Evolutionary conservation across 1,140 invertebrate species (phyloP), one percentile per base, ranked within the genome.

Genomic region (Leptinotarsa defecta): DNA sequence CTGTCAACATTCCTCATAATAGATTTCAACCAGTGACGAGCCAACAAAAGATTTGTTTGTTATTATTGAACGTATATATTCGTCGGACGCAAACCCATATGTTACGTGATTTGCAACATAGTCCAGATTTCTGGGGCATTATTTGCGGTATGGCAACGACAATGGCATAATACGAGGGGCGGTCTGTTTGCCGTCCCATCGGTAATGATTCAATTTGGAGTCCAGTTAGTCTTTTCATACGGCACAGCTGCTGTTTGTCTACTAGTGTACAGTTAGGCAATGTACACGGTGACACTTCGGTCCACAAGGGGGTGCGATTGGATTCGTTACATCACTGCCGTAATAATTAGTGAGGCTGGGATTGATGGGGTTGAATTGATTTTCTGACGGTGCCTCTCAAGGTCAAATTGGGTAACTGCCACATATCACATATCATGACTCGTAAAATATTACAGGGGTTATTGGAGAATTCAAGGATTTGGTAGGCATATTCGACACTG

Each of bases 201-300:
- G 80, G 82, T 85, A 85, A 85, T 85, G 83, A 85, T 85, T 85
- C 84, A 85, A 85, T 85, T 85, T 84, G 80, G 82, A 80, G 83
- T 78, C 80, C 83, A 80, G 84, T 84, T 85, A 82, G 84, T 81
- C 84, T 85, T 85, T 85, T 85, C 80, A 84, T 77, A 70, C 48
- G 69, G 75, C 74, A 71, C 81, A 82, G 79, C 81, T 82, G 81
- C 76, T 79, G 80, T 78, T 81, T 80, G 77, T 76, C 72, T 73
- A 62, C 63, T 20, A 17, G 13, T 43, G 19, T 27, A 49, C 48
- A 48, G 63, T 57, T 71, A 22, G 49, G 69, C 27, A 48, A 43
- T 24, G n/a, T 57, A 57, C 52, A 57, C n/a, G 34, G 34, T 43
- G 34, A 43, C 34, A 43, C 34, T 43, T 43, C 34, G 34, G 34